Evolutionary conservation across 2,888 invertebrate genomes (phyloP).

Genomic region (Lysandra bellargus): DNA sequence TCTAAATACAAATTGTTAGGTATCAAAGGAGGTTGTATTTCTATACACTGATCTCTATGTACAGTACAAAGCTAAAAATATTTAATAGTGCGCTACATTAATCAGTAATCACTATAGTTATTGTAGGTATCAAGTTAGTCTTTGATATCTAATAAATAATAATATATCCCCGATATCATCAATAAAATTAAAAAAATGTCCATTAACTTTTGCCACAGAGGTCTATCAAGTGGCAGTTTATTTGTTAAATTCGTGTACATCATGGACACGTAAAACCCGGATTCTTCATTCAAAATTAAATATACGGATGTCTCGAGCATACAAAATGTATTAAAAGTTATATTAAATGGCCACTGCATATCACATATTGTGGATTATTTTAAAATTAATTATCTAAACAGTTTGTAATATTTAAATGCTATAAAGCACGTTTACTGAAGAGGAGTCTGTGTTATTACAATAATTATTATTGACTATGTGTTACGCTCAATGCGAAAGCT

Average conservation of each 20-base stretch:
- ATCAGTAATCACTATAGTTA: constrained; percentile 44
- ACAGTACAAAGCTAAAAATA: constrained; percentile 69
- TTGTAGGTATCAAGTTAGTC: constrained; percentile 36
- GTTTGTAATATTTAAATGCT: constrained; percentile 26
- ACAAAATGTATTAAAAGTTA: constrained; percentile 33
- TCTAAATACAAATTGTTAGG: constrained; percentile 62
- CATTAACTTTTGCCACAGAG: neutral
- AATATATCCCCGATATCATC: constrained; percentile 1
- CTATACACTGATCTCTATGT: constrained; percentile 72
- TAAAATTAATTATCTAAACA: constrained; percentile 37
- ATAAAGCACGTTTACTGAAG: constrained; percentile 24
- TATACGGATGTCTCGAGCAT: constrained; percentile 22
- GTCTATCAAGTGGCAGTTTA: neutral
- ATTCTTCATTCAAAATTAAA: constrained; percentile 21
- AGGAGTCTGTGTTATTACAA: constrained; percentile 30
- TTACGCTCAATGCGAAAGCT: constrained; percentile 35
- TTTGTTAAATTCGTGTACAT: neutral
- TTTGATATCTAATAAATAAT: constrained; percentile 19
- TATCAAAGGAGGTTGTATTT: constrained; percentile 70
- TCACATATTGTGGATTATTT: constrained; percentile 60
- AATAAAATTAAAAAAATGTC: neutral
- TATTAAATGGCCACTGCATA: constrained; percentile 67
- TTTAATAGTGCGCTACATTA: constrained; percentile 59
- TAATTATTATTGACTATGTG: constrained; percentile 18
- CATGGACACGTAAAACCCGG: neutral